phyloP scores from a whole-genome alignment of 2,888 invertebrate genomes.

The Plebejus melissa region DNA sequence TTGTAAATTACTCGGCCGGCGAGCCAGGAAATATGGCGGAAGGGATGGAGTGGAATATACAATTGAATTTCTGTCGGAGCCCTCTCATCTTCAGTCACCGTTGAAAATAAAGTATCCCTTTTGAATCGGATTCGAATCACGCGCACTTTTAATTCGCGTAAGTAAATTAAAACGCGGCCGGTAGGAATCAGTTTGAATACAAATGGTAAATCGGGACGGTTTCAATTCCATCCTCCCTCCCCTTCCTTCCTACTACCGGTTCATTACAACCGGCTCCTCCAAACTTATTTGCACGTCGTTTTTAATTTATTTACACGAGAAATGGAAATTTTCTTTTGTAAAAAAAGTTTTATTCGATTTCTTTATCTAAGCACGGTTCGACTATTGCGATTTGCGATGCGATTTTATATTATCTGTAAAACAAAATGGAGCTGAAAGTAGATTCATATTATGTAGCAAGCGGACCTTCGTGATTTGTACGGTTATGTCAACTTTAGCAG shows the following conservation, averaged over 20 bases:
- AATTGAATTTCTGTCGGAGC: constrained; percentile 47
- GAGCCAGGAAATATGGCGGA: constrained; percentile 46
- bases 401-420: background rate
- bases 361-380: background rate
- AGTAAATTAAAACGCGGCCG: constrained; percentile 78
- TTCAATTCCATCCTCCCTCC: constrained; percentile 51
- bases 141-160: constrained; percentile 75
- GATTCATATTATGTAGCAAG: too few species aligned
- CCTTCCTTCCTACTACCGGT: constrained; percentile 51
- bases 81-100: constrained; percentile 65
- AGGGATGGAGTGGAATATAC: constrained; percentile 43
- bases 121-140: constrained; percentile 69
- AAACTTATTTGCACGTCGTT: constrained; percentile 58
- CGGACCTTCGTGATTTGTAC: too few species aligned
- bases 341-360: background rate
- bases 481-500: background rate
- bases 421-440: background rate
- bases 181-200: constrained; percentile 68
- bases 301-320: constrained; percentile 56
- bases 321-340: constrained; percentile 37
- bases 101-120: constrained; percentile 69
- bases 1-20: constrained; percentile 52
- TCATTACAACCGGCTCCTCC: constrained; percentile 60
- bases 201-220: constrained; percentile 70
- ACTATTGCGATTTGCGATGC: background rate